Percentiles rank a stretch among this genome's conserved stretches.
Evolutionary conservation across 2,797 vertebrate species (phyloP).

Genomic region (Coregonus suidteri): DNA sequence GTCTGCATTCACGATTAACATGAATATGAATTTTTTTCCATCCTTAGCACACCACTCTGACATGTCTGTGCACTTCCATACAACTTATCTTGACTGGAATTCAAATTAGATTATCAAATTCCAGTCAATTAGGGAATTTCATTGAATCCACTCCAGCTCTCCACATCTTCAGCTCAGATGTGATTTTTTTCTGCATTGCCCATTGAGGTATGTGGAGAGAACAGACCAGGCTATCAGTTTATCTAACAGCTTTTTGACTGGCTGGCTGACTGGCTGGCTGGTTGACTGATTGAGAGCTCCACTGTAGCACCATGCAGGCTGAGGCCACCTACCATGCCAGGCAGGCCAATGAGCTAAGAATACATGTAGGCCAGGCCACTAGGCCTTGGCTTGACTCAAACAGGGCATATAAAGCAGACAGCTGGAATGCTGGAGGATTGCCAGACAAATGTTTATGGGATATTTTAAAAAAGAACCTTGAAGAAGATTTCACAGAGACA

Average conservation of each 20-base stretch:
- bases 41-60: neutral
- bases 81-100: neutral
- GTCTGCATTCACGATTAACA: neutral
- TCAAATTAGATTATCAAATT: neutral
- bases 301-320: slow-evolving; percentile 61
- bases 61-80: neutral
- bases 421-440: neutral
- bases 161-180: slow-evolving; percentile 4
- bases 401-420: neutral
- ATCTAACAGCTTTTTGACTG: neutral
- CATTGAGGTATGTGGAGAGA: slow-evolving; percentile 11
- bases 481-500: neutral
- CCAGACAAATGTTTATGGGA: neutral
- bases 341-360: slow-evolving; percentile 65
- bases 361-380: slow-evolving; percentile 38
- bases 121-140: neutral
- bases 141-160: slow-evolving; percentile 13
- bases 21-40: neutral
- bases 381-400: no score
- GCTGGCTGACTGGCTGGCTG: neutral
- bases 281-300: slow-evolving; percentile 38
- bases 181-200: neutral
- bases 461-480: neutral
- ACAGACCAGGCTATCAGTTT: slow-evolving; percentile 64
- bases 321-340: slow-evolving; percentile 66